Conservation (phyloP, 2,888 invertebrate species). For the Ganaspis brasiliensis region DNA sequence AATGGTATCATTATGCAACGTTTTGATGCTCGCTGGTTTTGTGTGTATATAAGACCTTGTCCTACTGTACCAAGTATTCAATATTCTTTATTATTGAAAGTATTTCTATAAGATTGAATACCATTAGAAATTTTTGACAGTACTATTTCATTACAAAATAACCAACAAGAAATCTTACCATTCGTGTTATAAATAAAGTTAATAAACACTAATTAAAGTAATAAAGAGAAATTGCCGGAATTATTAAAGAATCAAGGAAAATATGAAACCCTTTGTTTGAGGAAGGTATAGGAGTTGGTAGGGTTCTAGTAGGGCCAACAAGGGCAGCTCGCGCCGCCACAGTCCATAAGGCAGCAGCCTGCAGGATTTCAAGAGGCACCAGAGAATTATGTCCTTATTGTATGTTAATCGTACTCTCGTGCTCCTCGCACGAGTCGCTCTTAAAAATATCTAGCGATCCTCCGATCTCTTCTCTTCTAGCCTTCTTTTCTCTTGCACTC, state of each 20-base stretch:
- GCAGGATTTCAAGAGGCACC: slow-evolving; percentile 58
- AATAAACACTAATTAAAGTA: background rate
- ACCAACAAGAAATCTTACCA: too few relatives aligned
- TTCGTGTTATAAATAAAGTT: background rate
- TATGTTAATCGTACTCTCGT: slow-evolving; percentile 75
- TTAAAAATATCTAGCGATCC: slow-evolving; percentile 72
- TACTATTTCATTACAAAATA: too few relatives aligned
- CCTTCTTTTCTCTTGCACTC: slow-evolving; percentile 39
- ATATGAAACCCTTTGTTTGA: slow-evolving; percentile 8
- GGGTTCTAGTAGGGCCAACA: slow-evolving; percentile 60
- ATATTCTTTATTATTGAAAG: too few relatives aligned
- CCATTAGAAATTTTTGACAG: too few relatives aligned
- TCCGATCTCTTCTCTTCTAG: slow-evolving; percentile 53
- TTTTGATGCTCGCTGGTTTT: too few relatives aligned
- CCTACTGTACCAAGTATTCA: too few relatives aligned
- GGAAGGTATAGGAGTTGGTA: background rate
- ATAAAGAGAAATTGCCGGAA: background rate
- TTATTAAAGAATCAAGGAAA: background rate
- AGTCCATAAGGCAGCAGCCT: slow-evolving; percentile 30
- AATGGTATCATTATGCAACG: too few relatives aligned
- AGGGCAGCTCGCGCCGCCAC: slow-evolving; percentile 59
- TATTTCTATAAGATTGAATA: too few relatives aligned
- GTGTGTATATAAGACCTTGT: too few relatives aligned
- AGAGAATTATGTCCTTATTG: slow-evolving; percentile 78
- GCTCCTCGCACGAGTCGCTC: slow-evolving; percentile 66